Conservation (phyloP, 2,888 invertebrate genomes). For the Parochlus steinenii region DNA sequence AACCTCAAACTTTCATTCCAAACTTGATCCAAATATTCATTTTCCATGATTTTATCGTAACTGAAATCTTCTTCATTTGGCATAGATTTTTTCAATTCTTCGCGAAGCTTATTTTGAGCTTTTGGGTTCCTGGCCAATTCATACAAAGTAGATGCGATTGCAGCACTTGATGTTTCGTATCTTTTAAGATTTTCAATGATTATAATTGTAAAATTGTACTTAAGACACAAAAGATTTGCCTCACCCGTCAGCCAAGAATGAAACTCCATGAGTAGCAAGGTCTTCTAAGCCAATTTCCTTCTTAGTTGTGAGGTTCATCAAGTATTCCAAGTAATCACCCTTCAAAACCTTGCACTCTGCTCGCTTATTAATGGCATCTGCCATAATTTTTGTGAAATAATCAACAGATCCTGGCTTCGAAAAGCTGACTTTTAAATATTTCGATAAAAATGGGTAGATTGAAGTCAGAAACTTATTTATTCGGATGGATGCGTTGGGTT, state of each 20-base stretch:
- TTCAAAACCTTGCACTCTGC: constrained; percentile 13
- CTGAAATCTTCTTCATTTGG: constrained; percentile 16
- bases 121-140: constrained; percentile 19
- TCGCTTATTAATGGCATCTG: constrained; percentile 15
- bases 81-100: constrained; percentile 18
- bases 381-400: constrained; percentile 16
- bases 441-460: constrained; percentile 15
- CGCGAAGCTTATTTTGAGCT: constrained; percentile 19
- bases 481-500: too few species aligned
- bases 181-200: constrained; percentile 22
- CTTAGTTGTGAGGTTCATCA: constrained; percentile 16
- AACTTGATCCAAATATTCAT: constrained; percentile 22
- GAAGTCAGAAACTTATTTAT: neutral
- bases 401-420: constrained; percentile 12
- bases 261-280: constrained; percentile 18
- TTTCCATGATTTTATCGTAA: constrained; percentile 18
- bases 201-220: constrained; percentile 12
- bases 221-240: neutral
- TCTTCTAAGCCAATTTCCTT: constrained; percentile 18
- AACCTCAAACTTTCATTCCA: constrained; percentile 16
- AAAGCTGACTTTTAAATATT: constrained; percentile 14
- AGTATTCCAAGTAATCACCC: constrained; percentile 17
- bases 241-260: constrained; percentile 7
- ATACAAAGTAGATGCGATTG: constrained; percentile 17
- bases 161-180: constrained; percentile 20